phyloP scores from a whole-genome alignment of 1,140 invertebrate genomes.

The Tetramorium simillimum region DNA sequence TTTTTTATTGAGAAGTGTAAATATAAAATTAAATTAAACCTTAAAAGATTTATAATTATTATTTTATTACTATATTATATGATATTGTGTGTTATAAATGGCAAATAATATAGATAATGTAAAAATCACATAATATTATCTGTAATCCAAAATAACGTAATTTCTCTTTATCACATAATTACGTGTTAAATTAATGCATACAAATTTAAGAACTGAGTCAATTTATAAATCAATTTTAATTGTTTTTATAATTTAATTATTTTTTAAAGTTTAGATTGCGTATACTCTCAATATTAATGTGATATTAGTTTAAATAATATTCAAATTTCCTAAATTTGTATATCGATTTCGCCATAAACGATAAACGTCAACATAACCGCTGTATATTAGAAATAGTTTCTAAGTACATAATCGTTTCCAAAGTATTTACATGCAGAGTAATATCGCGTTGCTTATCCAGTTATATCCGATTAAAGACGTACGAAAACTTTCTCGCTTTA shows the following conservation, averaged over 20 bases:
- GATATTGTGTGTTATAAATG: background rate
- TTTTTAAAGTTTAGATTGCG: background rate
- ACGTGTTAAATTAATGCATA: background rate
- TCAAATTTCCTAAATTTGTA: background rate
- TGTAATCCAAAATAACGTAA: background rate
- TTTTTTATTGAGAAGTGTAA: background rate
- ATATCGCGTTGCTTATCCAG: background rate
- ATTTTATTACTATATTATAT: background rate
- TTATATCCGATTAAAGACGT: slow-evolving; percentile 1
- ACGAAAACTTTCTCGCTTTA: background rate
- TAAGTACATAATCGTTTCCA: background rate
- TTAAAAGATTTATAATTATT: background rate
- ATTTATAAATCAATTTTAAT: background rate
- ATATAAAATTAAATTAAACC: background rate
- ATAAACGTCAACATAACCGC: background rate
- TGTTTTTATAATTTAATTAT: background rate
- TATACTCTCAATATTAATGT: background rate
- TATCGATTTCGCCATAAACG: background rate
- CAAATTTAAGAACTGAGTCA: background rate
- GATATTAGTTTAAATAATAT: background rate
- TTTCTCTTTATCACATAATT: background rate
- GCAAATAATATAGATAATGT: background rate
- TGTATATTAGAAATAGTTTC: slow-evolving; percentile 14
- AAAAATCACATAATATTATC: background rate
- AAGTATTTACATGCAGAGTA: background rate